phyloP scores from a whole-genome alignment of 2,888 invertebrate genomes.

The Euproctis similis region DNA sequence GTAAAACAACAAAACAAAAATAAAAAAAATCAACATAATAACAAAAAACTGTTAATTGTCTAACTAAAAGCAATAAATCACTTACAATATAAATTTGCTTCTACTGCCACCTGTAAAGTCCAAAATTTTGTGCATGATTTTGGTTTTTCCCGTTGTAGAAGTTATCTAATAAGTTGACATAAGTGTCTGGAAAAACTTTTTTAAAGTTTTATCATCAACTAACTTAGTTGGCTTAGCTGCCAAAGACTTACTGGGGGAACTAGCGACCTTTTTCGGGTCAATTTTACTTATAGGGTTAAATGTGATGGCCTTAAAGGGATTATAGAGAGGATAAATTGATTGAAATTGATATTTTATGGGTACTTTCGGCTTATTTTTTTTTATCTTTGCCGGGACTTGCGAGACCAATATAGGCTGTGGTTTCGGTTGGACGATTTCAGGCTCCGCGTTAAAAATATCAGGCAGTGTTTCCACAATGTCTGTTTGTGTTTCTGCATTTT shows the following conservation, averaged over 20 bases:
- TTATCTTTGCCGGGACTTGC: too few relatives aligned
- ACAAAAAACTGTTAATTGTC: neutral
- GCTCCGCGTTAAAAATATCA: neutral
- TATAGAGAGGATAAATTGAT: slow-evolving; percentile 16
- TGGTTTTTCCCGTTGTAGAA: slow-evolving; percentile 22
- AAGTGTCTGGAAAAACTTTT: slow-evolving; percentile 28
- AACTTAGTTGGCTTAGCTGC: slow-evolving; percentile 15
- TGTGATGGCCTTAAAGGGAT: slow-evolving; percentile 8
- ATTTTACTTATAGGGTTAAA: slow-evolving; percentile 3
- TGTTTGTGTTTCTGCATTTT: neutral
- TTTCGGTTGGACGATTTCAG: slow-evolving; percentile 1
- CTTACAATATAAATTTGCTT: slow-evolving; percentile 12
- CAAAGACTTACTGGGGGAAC: slow-evolving; percentile 4
- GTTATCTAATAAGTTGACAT: slow-evolving; percentile 28
- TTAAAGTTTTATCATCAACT: slow-evolving; percentile 16
- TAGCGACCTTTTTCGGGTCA: neutral
- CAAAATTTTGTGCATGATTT: slow-evolving; percentile 11
- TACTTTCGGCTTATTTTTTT: too few relatives aligned
- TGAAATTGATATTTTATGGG: slow-evolving; percentile 17
- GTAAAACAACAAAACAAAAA: slow-evolving; percentile 1
- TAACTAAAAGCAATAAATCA: slow-evolving; percentile 13
- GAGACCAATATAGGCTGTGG: slow-evolving; percentile 16
- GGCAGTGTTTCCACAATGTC: neutral
- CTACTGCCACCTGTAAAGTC: slow-evolving; percentile 29
- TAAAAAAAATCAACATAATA: neutral